Conservation (phyloP, 2,797 vertebrate genomes). For the Spinus olivaceus region DNA sequence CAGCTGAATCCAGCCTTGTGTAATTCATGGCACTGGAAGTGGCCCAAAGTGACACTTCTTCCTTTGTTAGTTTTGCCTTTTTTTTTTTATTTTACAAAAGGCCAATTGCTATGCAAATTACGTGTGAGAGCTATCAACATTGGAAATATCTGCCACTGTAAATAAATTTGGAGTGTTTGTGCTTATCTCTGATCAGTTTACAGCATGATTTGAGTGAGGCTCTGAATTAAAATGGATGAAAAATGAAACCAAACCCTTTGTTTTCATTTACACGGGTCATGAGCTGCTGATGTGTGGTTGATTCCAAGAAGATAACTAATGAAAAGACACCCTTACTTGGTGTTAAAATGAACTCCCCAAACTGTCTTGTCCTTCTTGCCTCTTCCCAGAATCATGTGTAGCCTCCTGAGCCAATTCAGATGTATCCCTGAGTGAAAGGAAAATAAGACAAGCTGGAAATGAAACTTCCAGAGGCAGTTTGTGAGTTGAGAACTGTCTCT, state of each 20-base stretch:
- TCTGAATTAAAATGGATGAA: background rate
- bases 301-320: background rate
- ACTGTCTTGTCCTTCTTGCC: background rate
- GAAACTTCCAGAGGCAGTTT: background rate
- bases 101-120: background rate
- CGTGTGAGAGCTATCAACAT: background rate
- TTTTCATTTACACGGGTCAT: background rate
- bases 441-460: background rate
- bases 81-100: background rate
- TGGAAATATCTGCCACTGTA: background rate
- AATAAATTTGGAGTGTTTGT: background rate
- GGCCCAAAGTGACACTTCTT: background rate
- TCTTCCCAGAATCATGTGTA: rapidly evolving
- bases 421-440: background rate
- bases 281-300: background rate
- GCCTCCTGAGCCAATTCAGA: background rate
- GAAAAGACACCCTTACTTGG: background rate
- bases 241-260: background rate
- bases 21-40: background rate
- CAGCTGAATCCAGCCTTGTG: background rate
- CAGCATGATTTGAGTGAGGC: too few relatives aligned
- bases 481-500: background rate
- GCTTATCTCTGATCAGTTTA: background rate
- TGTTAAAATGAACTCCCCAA: background rate
- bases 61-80: background rate